phyloP scores from a whole-genome alignment of 2,113 vertebrate genomes.

The Paradoxurus hermaphroditus region DNA sequence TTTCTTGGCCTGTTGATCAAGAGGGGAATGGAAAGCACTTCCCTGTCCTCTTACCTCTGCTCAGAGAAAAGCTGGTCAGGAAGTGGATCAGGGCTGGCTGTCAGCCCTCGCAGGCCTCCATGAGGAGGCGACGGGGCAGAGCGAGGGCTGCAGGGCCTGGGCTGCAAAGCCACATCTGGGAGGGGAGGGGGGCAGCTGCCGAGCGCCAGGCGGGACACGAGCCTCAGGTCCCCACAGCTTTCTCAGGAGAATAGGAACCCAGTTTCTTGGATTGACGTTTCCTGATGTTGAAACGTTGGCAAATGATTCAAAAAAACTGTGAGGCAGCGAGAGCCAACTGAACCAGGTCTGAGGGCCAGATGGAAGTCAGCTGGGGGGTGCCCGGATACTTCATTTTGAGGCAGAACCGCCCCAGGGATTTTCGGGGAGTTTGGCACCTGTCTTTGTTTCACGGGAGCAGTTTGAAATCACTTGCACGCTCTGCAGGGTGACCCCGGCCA shows the following conservation, averaged over 20 bases:
- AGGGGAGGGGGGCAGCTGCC: background rate
- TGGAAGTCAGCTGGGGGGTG: fast-evolving
- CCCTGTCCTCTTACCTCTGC: background rate
- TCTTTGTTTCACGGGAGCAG: background rate
- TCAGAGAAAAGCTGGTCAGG: background rate
- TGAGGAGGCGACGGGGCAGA: no score
- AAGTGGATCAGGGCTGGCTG: background rate
- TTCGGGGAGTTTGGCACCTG: background rate
- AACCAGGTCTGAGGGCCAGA: slow-evolving; percentile 48
- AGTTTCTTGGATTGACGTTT: slow-evolving; percentile 11
- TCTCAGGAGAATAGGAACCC: slow-evolving; percentile 10
- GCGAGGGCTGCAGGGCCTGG: fast-evolving
- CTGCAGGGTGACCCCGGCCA: background rate
- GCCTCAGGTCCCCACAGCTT: background rate
- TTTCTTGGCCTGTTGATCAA: background rate
- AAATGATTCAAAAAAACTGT: background rate
- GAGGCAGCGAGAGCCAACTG: background rate
- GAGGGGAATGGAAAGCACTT: background rate
- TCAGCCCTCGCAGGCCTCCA: fast-evolving
- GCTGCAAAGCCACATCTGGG: fast-evolving
- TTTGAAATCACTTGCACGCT: background rate
- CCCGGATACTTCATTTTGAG: background rate
- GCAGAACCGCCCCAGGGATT: background rate
- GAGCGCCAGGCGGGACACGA: background rate
- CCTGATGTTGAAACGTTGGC: slow-evolving; percentile 42